Conservation (phyloP, 2,113 vertebrate species). For the Clinocottus analis region DNA sequence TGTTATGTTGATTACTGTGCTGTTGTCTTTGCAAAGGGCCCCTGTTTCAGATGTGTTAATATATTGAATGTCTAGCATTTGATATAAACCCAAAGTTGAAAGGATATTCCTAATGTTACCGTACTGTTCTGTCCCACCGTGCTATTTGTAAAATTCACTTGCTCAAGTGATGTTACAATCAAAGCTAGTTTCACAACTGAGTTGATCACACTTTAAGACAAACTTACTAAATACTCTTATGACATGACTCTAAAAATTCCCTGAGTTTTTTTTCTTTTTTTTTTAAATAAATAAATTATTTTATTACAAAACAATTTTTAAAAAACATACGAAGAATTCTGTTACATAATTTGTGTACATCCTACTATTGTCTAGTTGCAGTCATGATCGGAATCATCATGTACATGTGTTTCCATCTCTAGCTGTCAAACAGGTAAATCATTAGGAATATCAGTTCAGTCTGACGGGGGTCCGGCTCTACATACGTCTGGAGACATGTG, state of each 20-base stretch:
- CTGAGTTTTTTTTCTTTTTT: neutral
- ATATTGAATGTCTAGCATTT: neutral
- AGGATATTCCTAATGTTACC: slow-evolving; percentile 1
- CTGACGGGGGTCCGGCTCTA: neutral
- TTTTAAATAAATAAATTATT: neutral
- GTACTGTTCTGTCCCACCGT: neutral
- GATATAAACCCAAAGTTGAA: neutral
- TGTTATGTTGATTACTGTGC: neutral
- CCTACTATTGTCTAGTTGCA: slow-evolving; percentile 15
- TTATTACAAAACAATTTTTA: neutral
- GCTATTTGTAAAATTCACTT: neutral
- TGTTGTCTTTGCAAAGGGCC: neutral
- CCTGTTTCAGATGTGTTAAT: neutral
- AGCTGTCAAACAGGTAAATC: slow-evolving; percentile 18
- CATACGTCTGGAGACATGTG: slow-evolving; percentile 5
- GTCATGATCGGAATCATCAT: slow-evolving; percentile 24
- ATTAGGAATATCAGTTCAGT: slow-evolving; percentile 15
- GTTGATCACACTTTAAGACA: neutral
- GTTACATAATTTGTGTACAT: slow-evolving; percentile 24
- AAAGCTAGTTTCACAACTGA: neutral
- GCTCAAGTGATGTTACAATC: neutral
- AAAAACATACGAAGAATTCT: neutral
- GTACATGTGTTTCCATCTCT: slow-evolving; percentile 21
- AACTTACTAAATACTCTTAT: neutral
- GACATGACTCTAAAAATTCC: neutral